Base-by-base conservation (phyloP, 2,113 vertebrate species). In the Heliornis fulica region DNA sequence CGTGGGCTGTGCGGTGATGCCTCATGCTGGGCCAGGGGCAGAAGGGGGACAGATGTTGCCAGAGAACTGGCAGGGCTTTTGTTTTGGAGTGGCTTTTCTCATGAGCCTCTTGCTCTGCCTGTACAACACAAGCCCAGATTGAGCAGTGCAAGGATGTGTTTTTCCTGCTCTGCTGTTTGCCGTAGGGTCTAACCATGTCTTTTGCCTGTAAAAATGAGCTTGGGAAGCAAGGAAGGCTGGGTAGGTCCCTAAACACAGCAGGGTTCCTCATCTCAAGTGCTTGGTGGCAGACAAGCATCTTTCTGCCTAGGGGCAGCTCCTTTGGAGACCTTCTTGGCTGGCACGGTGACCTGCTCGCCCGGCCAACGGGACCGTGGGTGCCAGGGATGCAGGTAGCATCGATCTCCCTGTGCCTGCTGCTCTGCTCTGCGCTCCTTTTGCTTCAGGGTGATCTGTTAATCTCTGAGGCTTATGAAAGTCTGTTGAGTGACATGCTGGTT, bases 1-100 rank as follows among this genome's bases (percentile, higher is more conserved):
- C 71, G 9, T 59, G 69, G 1, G 9, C 21, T 6, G 20, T 36
- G 60, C 34, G 7, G 31, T 29, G 2, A 5, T 36, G 54, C 41
- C 68, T 32, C 1, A 0, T 5, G 28, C 34, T 36, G 45, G 11
- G 34, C 23, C 1, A 3, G 4, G 22, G 38, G 31, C 3, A 9
- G 11, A 64, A 6, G 25, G 32, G 20, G 46, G 23, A 26, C 31
- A 13, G 28, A 11, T 2, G 2, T 63, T 34, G 7, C n/a, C 34
- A 0, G 29, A 20, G 68, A 53, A 5, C 26, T 31, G 64, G 36
- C 26, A 53, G 66, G 41, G 26, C 45, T 91, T 51, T 87, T 51
- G 32, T 56, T 65, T 60, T 50, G 78, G 10, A n/a, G 41, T 69
- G 46, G 41, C 46, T 85, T 85, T 76, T 85, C 28, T 18, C 3